Base-by-base conservation (phyloP, 2,113 vertebrate genomes). In the Rutilus rutilus region DNA sequence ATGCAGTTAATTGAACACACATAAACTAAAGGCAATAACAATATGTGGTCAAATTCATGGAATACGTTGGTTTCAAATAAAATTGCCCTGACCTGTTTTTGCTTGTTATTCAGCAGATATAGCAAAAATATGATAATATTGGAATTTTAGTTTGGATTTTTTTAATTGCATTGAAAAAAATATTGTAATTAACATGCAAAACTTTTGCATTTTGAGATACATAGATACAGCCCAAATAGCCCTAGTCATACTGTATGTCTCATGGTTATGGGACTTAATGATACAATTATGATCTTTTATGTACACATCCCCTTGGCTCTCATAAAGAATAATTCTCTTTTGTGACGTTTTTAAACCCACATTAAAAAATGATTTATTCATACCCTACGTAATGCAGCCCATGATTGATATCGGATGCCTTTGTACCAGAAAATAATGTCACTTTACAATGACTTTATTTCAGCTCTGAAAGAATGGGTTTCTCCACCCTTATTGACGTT, bases 281-380 rank as follows among this genome's bases (percentile, higher is more conserved):
- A 33, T 67, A 1, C 19, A 27, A 33, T 30, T 65, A 21, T 69
- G 7, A 36, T 36, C 3, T 36, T 36, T 36, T 2, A 9, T 19
- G 2, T 67, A 67, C 64, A 33, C 15, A 15, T 67, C 15, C 33
- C 7, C 30, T 36, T 69, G 7, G 19, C 7, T 36, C 8, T 17
- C 19, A 36, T 36, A 21, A 69, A 10, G 3, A 36, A 36, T 67
- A 9, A 67, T 69, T 25, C 39, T 1, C n/a, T 47, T 25, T 0
- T 47, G 39, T 74, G 71, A 42, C 23, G 1, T 78, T 33, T 78
- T 23, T 36, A 21, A 5, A 39, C 39, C 27, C 2, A 78, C 23
- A 78, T 78, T 25, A n/a, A 47, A 50, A 75, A 75, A 75, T 25
- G 4, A 36, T 59, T 33, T 54, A n/a, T 78, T 54, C 52, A 59